Conservation (phyloP, 2,113 vertebrate species). For the mouse (Mus musculus) region DNA sequence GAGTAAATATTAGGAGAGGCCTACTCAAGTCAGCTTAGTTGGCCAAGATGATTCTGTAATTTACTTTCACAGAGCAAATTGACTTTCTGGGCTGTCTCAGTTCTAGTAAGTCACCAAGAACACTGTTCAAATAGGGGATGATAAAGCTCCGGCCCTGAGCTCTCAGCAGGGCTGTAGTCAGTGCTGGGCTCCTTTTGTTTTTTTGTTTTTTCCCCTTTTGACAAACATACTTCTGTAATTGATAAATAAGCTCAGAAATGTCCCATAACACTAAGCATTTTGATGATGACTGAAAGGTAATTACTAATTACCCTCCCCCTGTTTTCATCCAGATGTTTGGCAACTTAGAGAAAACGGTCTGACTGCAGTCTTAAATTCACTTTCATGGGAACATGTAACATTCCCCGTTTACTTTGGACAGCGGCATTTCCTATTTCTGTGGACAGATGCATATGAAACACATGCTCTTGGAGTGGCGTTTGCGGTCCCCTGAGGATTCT, state of each 20-base stretch:
- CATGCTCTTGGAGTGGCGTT: slow-evolving; percentile 78
- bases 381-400: slow-evolving; percentile 85
- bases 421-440: slow-evolving; percentile 84
- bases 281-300: slow-evolving; percentile 50
- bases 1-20: slow-evolving; percentile 56
- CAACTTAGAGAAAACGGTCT: neutral
- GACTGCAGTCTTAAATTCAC: slow-evolving; percentile 40
- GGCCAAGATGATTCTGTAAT: slow-evolving; percentile 45
- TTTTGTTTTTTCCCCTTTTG: neutral
- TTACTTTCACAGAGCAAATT: slow-evolving; percentile 57
- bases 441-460: slow-evolving; percentile 81
- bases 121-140: slow-evolving; percentile 22
- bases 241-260: slow-evolving; percentile 35
- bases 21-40: slow-evolving; percentile 48
- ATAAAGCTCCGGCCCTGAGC: neutral
- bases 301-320: neutral
- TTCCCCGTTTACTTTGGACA: slow-evolving; percentile 83
- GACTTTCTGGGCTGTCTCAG: slow-evolving; percentile 9
- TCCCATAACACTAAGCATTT: slow-evolving; percentile 29
- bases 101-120: neutral
- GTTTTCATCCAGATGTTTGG: slow-evolving; percentile 78
- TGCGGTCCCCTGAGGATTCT: slow-evolving; percentile 86
- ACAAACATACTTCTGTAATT: slow-evolving; percentile 40
- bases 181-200: neutral
- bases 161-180: slow-evolving; percentile 24